Base-by-base conservation (phyloP, 2,888 invertebrate species). In the Habroteleia sp. region DNA sequence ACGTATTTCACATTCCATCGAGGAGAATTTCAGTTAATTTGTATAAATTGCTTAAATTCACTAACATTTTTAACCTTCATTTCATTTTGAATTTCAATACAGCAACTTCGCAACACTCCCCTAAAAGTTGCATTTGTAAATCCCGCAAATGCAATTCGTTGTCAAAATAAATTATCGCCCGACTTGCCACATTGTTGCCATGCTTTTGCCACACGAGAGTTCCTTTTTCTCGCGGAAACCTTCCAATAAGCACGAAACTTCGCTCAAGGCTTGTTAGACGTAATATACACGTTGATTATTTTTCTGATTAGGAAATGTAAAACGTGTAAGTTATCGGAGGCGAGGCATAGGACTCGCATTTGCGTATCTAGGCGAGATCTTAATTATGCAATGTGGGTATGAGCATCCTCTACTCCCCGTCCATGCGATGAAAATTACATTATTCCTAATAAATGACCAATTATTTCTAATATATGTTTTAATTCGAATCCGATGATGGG, bases 311-410 rank as follows among this genome's bases (percentile, higher is more conserved):
- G 56, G 48, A 39, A 56, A 48, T 31, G 56, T 16, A 48, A 56
- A 58, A 33, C 41, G 56, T 48, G 56, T 48, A 58, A 68, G 50
- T 68, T 68, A 68, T 58, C 68, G 41, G 23, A 68, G 66, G n/a
- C 46, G 50, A 39, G 16, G 44, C 17, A 44, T 66, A 50, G 17
- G 58, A 58, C 50, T 31, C 50, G 50, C 48, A 48, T 68, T 39
- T 48, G 56, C 68, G 68, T 68, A 68, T 68, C 68, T 48, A 48
- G 48, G 48, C 48, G 48, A 58, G 56, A 68, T 60, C 58, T 60
- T 60, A 69, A 69, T 69, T 69, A 52, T 60, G 60, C 58, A 60
- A 58, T 31, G 27, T 20, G 44, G 33, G 8, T 58, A 41, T 13
- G 11, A 58, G 58, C 35, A 50, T 60, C 52, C 27, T 69, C 13